Percentiles rank a stretch among this genome's conserved stretches.
Evolutionary conservation across 2,888 invertebrate genomes (phyloP).

Genomic region (Dasypolia templi): DNA sequence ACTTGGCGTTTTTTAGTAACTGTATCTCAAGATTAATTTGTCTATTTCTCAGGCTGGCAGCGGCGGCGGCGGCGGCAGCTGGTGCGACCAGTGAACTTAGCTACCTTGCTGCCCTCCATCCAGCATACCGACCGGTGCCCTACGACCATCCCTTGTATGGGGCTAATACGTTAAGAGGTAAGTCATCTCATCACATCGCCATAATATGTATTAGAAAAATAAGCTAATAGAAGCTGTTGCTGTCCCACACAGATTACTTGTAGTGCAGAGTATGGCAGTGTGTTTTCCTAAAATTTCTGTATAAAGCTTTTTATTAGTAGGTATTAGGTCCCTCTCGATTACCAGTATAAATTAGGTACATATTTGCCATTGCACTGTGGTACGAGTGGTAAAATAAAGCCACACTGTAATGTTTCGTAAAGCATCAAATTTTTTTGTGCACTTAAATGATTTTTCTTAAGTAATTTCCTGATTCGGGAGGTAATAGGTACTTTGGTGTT

Average conservation of each 20-base stretch:
- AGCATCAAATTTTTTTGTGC: neutral
- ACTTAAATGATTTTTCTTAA: neutral
- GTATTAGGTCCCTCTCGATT: neutral
- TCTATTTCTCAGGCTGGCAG: slow-evolving; percentile 81
- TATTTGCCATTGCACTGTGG: neutral
- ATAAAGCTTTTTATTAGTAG: neutral
- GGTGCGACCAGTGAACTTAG: slow-evolving; percentile 88
- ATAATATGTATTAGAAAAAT: neutral
- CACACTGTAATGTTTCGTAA: neutral
- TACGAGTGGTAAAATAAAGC: neutral
- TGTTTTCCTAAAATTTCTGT: neutral
- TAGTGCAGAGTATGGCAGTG: neutral
- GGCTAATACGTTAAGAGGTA: slow-evolving; percentile 89
- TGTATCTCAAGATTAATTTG: slow-evolving; percentile 17
- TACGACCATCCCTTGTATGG: slow-evolving; percentile 91
- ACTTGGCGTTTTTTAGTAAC: neutral
- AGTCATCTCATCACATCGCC: slow-evolving; percentile 52
- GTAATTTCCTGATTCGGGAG: neutral
- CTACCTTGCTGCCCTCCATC: slow-evolving; percentile 88
- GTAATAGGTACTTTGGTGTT: neutral
- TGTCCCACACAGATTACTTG: neutral
- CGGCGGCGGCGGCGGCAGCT: slow-evolving; percentile 87
- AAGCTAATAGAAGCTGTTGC: neutral
- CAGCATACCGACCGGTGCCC: slow-evolving; percentile 91
- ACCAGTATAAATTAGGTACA: neutral